Evolutionary conservation across 2,888 invertebrate species (phyloP), one percentile per base, ranked within the genome.

Genomic region (Phrixothrix hirtus): DNA sequence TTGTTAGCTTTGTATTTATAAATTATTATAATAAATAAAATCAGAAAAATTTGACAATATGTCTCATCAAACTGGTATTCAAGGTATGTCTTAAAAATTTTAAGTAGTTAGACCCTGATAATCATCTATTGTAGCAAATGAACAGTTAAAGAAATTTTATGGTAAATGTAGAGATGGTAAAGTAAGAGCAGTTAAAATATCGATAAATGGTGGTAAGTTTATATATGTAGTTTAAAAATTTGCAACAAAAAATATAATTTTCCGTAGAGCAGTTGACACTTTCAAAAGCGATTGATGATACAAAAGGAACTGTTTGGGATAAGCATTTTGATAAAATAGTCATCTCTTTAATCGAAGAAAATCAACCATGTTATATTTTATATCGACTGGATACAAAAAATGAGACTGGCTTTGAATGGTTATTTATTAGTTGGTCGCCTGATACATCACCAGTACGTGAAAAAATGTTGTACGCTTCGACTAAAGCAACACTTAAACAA

Each of bases 401-500:
- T 59, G 83, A 89, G 7, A 80, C 87, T 4, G 93, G 93, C 0
- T 87, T 91, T 75, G 90, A 94, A 66, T 99, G 98, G 97, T 75
- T 98, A 5, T 81, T 95, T 43, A 86, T 95, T 43, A 91, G 91
- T 64, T 99, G 96, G 93, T 92, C 90, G 0, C 98, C 98, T 0
- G 98, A 98, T 69, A 84, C 83, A 47, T 91, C 96, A 0, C 85
- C 90, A 0, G 88, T 97, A 2, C 80, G 97, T 48, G 88, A 95
- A 69, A 99, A 99, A 77, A 98, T 99, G 98, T 78, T 99, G 43
- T 96, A 96, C 68, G 98, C 98, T 0, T 96, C 95, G 0, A 98
- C 97, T 0, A 94, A 96, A 76, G 94, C 98, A 1, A 99, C 98
- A 0, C 79, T 99, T 16, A 99, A 97, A 74, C 88, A 88, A 68